phyloP scores from a whole-genome alignment of 2,888 invertebrate species.

The Cephus sareptanus region DNA sequence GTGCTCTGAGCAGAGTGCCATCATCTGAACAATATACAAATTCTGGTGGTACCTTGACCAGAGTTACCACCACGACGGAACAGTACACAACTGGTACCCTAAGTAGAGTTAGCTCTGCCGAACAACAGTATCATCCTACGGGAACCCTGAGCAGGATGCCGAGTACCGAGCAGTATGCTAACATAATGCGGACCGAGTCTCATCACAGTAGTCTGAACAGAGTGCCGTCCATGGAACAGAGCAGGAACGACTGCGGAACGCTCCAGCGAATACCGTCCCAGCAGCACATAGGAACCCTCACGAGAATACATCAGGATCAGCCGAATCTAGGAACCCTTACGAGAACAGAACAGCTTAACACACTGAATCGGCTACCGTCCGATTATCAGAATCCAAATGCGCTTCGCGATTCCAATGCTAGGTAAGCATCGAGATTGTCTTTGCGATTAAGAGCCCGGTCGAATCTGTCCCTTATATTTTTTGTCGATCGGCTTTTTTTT shows the following conservation, averaged over 20 bases:
- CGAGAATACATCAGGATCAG: constrained; percentile 27
- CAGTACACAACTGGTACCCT: constrained; percentile 33
- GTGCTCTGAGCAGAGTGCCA: constrained; percentile 11
- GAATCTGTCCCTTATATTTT: not conserved
- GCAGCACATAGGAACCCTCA: constrained; percentile 37
- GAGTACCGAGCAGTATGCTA: not conserved
- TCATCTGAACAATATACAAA: constrained; percentile 11
- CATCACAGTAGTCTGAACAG: constrained; percentile 30
- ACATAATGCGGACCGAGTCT: constrained; percentile 17
- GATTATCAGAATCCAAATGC: constrained; percentile 61
- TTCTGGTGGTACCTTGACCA: constrained; percentile 10
- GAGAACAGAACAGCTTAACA: constrained; percentile 44
- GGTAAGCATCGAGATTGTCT: constrained; percentile 65
- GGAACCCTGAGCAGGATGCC: constrained; percentile 1
- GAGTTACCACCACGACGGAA: constrained; percentile 42
- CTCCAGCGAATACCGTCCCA: constrained; percentile 65
- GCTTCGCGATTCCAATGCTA: constrained; percentile 58
- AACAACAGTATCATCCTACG: constrained; percentile 9
- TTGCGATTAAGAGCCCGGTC: constrained; percentile 30
- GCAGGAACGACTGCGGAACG: constrained; percentile 29
- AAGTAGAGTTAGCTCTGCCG: constrained; percentile 16
- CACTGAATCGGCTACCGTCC: constrained; percentile 53
- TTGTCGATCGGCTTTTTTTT: not conserved
- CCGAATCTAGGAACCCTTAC: constrained; percentile 23
- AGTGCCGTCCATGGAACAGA: constrained; percentile 45